Percentiles rank a stretch among this genome's conserved stretches.
These are phyloP conservation scores for Lonchura striata DNA, from an alignment of 2,113 vertebrate genomes.

Conservation along the genomic window DNA sequence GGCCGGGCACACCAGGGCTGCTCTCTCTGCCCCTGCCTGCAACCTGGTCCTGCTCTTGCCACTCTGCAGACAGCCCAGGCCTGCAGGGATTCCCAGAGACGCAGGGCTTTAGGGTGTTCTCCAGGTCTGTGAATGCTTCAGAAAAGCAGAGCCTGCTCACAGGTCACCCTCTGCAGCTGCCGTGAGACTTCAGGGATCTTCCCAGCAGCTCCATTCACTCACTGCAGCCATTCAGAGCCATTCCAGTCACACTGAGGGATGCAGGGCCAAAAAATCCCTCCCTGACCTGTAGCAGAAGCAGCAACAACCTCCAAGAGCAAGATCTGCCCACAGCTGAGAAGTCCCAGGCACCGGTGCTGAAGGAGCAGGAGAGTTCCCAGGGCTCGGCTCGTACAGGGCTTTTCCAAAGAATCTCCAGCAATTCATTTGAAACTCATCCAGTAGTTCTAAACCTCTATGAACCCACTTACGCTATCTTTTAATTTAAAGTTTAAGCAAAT, in stretches of 20 bases:
- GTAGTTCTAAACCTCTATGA: background rate
- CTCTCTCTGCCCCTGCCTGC: background rate
- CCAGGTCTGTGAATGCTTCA: background rate
- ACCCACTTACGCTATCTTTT: background rate
- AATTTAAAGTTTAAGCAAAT: conserved; percentile 9
- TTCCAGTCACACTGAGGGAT: background rate
- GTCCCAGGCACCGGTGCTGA: background rate
- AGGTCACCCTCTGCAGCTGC: background rate
- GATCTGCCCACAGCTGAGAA: background rate
- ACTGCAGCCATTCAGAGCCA: accelerated
- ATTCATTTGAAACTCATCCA: background rate
- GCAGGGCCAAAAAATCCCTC: background rate
- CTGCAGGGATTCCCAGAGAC: background rate
- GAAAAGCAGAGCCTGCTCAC: background rate
- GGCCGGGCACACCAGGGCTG: accelerated
- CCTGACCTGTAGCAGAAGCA: background rate
- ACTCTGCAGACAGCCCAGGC: background rate
- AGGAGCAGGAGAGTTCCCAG: background rate
- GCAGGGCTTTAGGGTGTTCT: background rate
- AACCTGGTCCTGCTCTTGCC: background rate
- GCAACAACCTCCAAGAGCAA: background rate
- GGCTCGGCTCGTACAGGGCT: background rate
- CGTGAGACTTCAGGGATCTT: accelerated
- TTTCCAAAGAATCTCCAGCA: background rate
- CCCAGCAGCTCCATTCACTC: background rate